These are phyloP conservation scores for Chinchilla lanigera DNA, from an alignment of 2,113 vertebrate species.

Conservation along the genomic window DNA sequence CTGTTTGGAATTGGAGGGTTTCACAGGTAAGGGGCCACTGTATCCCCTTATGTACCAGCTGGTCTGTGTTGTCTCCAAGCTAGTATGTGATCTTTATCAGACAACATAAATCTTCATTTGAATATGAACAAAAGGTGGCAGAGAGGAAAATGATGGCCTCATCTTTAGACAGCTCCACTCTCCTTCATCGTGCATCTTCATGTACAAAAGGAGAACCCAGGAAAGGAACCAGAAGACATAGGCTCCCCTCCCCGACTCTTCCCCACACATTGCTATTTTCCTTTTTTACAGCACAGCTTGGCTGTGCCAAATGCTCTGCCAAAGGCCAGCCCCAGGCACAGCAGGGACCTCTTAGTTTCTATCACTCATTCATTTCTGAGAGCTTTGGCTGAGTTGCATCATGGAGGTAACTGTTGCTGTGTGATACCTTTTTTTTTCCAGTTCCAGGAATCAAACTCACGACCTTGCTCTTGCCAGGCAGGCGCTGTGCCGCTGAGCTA, in stretches of 20 bases:
- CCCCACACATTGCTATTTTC: neutral
- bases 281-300: neutral
- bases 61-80: neutral
- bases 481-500: too few species aligned
- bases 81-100: neutral
- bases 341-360: neutral
- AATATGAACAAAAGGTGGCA: neutral
- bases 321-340: neutral
- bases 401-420: neutral
- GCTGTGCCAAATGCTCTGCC: neutral
- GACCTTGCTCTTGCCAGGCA: too few species aligned
- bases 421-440: too few species aligned
- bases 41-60: too few species aligned
- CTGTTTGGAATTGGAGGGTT: neutral
- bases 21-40: neutral
- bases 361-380: slow-evolving; percentile 17
- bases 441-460: too few species aligned
- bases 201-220: neutral
- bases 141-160: neutral
- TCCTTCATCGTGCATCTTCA: neutral
- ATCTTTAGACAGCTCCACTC: neutral
- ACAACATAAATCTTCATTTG: neutral
- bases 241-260: neutral
- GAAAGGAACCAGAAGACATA: neutral
- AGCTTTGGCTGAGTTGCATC: neutral